Evolutionary conservation across 2,113 vertebrate species (phyloP).

Genomic region (Myotis yumanensis): DNA sequence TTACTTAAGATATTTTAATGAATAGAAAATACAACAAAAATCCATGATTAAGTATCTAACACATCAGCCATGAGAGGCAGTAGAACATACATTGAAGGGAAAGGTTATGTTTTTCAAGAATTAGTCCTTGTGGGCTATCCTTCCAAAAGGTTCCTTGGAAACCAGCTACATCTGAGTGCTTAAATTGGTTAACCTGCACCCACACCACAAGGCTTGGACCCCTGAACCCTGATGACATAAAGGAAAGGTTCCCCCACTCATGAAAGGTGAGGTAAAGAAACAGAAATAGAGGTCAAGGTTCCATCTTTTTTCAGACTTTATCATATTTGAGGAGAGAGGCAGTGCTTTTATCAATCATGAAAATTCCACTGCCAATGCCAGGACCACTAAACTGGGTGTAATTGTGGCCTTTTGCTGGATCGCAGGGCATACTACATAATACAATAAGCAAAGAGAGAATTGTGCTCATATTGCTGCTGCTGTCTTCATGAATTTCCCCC

Average conservation of each 20-base stretch:
- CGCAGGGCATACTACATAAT: neutral
- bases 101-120: neutral
- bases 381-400: neutral
- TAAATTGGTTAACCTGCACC: neutral
- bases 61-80: neutral
- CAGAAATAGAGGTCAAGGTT: neutral
- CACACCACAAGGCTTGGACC: neutral
- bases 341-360: neutral
- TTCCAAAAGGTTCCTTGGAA: neutral
- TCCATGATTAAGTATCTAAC: neutral
- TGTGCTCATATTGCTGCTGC: neutral
- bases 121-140: neutral
- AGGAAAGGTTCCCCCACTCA: neutral
- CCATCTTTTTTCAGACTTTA: neutral
- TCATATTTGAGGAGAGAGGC: neutral
- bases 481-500: neutral
- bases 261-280: neutral
- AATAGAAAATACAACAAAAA: neutral
- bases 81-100: neutral
- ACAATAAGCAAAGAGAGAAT: neutral
- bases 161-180: neutral
- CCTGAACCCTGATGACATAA: neutral
- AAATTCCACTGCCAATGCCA: neutral
- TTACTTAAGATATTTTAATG: constrained; percentile 16
- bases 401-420: neutral